These are phyloP conservation scores for Phenganax stokvisi DNA, from an alignment of 92 coral and sea anemone species.

Conservation along the genomic window DNA sequence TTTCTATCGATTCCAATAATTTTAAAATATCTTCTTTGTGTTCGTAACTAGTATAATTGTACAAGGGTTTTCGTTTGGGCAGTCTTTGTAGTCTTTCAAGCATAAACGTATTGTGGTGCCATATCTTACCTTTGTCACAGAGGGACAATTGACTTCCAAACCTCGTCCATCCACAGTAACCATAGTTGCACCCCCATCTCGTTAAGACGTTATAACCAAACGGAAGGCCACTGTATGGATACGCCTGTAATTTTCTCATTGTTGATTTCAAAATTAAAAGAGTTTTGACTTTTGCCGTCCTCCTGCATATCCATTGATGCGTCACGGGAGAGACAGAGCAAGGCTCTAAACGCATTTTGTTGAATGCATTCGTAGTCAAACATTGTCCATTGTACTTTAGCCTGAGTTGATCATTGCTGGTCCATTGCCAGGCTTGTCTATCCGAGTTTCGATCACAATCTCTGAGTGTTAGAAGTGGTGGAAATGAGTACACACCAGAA, in stretches of 20 bases:
- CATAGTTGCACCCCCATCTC: not conserved
- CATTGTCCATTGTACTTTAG: not conserved
- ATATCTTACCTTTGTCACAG: slow-evolving; percentile 14
- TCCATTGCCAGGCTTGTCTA: not conserved
- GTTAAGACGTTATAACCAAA: not conserved
- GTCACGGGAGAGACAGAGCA: not conserved
- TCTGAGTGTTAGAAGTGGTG: not conserved
- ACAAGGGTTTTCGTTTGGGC: not conserved
- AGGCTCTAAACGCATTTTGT: not conserved
- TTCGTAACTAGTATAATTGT: too few species aligned
- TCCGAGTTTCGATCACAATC: not conserved
- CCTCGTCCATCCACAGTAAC: not conserved
- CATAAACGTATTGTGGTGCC: not conserved
- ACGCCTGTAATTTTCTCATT: not conserved
- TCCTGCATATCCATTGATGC: not conserved
- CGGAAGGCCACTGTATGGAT: not conserved
- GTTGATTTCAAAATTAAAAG: not conserved
- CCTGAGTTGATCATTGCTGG: not conserved
- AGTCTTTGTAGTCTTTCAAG: not conserved
- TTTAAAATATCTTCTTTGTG: too few species aligned
- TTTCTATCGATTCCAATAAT: too few species aligned
- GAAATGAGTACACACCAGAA: not conserved
- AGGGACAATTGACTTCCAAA: not conserved
- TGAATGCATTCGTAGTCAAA: not conserved
- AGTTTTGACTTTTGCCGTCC: not conserved